Base-by-base conservation (phyloP, 2,113 vertebrate species). In the Oncorhynchus nerka region DNA sequence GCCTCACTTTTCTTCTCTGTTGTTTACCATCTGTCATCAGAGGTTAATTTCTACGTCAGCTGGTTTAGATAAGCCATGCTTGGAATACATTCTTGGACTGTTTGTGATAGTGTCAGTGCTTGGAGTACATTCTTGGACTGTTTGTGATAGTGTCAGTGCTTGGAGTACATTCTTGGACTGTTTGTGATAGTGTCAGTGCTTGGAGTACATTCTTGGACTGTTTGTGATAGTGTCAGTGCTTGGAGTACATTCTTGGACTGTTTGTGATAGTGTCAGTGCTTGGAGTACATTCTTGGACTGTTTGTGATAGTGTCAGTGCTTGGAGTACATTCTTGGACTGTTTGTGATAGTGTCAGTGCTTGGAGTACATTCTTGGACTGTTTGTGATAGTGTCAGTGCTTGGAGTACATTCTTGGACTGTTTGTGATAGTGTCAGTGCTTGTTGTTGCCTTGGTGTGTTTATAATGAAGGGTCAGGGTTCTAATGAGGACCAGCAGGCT, bases 11-110 rank as follows among this genome's bases (percentile, higher is more conserved):
- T 22, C 9, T 22, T 51, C 12, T n/a, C 12, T 28, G 11, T 59
- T 57, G 20, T 71, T 73, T 45, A 64, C 59, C 11, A 66, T 74
- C 45, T 34, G 20, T 68, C 73, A 75, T 67, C 61, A 48, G 62
- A 51, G 64, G 64, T 65, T 74, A 9, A 49, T 49, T 66, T 34
- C 32, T 19, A 48, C 6, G 22, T 67, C 24, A 19, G 15, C 15
- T 26, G 73, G 34, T 68, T 30, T n/a, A 48, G 24, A 67, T 67
- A 51, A 49, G 73, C 62, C 22, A 3, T 48, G 68, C 64, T 67
- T 67, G 24, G 45, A 28, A 16, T 24, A 26, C 1, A 22, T 55
- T 13, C 3, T 16, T 55, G 15, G 49, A 55, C 51, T 55, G 51
- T 55, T 55, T 55, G 51, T 15, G 12, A 55, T 19, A 22, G 59